Evolutionary conservation across 2,888 invertebrate species (phyloP).

Genomic region (Anagyrus pseudococci): DNA sequence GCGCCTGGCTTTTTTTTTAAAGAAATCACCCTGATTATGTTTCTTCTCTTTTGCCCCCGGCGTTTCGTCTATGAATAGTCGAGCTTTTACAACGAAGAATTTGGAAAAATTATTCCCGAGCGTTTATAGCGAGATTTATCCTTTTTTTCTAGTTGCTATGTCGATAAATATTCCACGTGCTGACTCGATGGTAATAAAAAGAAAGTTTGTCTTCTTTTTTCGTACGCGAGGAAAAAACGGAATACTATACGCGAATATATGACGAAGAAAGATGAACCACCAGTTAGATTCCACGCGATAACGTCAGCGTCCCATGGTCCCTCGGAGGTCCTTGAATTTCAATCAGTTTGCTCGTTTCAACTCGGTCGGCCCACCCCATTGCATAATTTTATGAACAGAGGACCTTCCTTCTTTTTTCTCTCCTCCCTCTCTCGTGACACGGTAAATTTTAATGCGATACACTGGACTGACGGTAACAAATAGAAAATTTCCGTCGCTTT

Average conservation of each 20-base stretch:
- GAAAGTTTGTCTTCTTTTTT: conserved; percentile 10
- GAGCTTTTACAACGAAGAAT: too few relatives aligned
- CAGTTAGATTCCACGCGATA: conserved; percentile 38
- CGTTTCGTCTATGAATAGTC: too few relatives aligned
- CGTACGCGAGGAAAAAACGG: background rate
- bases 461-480: background rate
- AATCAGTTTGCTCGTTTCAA: conserved; percentile 28
- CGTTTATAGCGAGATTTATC: too few relatives aligned
- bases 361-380: conserved; percentile 17
- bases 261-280: conserved; percentile 33
- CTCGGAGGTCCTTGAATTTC: conserved; percentile 31
- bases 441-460: background rate
- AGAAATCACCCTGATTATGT: too few relatives aligned
- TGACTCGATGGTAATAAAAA: background rate
- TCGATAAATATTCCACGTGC: too few relatives aligned
- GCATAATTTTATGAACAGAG: conserved; percentile 15
- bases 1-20: too few relatives aligned
- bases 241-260: background rate
- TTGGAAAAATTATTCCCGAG: too few relatives aligned
- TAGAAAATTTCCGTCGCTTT: background rate
- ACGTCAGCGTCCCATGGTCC: conserved; percentile 11
- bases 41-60: too few relatives aligned
- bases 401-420: conserved; percentile 1
- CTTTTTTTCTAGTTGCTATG: too few relatives aligned
- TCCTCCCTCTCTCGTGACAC: background rate